Conservation (phyloP, 2,888 invertebrate genomes). For the Harmothoe impar region DNA sequence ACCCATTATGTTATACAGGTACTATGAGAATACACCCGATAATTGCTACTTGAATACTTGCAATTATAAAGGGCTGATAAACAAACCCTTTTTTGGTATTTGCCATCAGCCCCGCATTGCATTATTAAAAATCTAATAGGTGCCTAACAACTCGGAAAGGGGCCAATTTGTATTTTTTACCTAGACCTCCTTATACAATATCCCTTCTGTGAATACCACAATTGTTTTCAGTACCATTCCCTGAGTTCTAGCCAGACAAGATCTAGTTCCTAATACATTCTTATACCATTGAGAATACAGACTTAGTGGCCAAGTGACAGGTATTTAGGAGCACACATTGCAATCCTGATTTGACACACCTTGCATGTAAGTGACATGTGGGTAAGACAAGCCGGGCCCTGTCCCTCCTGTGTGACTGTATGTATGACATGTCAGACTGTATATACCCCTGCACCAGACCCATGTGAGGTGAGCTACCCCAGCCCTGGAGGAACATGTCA, state of each 20-base stretch:
- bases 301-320: too few species aligned
- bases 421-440: neutral
- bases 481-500: neutral
- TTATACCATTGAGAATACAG: too few species aligned
- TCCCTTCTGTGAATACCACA: too few species aligned
- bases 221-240: too few species aligned
- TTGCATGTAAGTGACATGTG: constrained; percentile 16
- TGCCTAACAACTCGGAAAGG: neutral
- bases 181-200: too few species aligned
- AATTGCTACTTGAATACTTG: neutral
- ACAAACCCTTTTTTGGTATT: neutral
- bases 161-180: too few species aligned
- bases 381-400: neutral
- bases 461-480: constrained; percentile 22
- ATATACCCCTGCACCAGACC: neutral
- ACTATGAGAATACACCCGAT: neutral
- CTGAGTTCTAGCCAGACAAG: too few species aligned
- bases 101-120: neutral
- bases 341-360: constrained; percentile 1
- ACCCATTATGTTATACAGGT: neutral
- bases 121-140: neutral
- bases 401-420: constrained; percentile 1
- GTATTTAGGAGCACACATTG: neutral
- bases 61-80: neutral
- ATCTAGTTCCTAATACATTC: too few species aligned